These are phyloP conservation scores for Perca flavescens DNA, from an alignment of 2,113 vertebrate species.

Conservation along the genomic window DNA sequence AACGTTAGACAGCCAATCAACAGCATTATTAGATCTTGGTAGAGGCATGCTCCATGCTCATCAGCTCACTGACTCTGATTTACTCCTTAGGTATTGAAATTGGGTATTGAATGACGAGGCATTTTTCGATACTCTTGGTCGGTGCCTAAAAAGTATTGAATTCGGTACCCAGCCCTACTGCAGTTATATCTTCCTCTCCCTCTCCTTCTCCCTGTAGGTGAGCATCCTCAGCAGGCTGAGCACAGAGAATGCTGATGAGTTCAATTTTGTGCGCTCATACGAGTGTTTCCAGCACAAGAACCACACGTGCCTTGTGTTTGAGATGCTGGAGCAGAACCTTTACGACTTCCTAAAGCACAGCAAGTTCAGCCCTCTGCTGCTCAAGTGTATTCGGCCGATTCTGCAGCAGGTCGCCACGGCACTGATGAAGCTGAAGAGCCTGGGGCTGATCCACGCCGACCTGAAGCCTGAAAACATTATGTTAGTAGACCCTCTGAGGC, in stretches of 20 bases:
- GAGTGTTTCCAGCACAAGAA: conserved; percentile 99
- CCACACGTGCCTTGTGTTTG: conserved; percentile 99
- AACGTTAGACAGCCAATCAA: too few species aligned
- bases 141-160: too few species aligned
- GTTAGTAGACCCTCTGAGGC: conserved; percentile 95
- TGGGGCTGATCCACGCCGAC: conserved; percentile 97
- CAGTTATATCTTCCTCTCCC: neutral
- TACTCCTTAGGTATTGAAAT: too few species aligned
- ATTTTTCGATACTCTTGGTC: too few species aligned
- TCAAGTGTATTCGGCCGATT: conserved; percentile 96
- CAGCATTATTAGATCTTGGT: too few species aligned
- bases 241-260: conserved; percentile 97
- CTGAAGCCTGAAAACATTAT: conserved; percentile 99
- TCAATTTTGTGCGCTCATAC: conserved; percentile 97
- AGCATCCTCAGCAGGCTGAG: conserved; percentile 97
- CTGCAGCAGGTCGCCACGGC: conserved; percentile 98
- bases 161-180: too few species aligned
- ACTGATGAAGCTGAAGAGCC: conserved; percentile 96
- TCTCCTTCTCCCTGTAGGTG: conserved; percentile 81
- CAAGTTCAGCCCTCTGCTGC: conserved; percentile 96
- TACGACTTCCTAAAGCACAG: conserved; percentile 99
- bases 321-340: conserved; percentile 99
- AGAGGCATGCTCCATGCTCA: too few species aligned
- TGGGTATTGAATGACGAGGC: too few species aligned
- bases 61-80: too few species aligned